Percentiles rank a stretch among this genome's conserved stretches.
Conservation (phyloP, 2,888 invertebrate genomes). For the Trachelus iudaicus region DNA sequence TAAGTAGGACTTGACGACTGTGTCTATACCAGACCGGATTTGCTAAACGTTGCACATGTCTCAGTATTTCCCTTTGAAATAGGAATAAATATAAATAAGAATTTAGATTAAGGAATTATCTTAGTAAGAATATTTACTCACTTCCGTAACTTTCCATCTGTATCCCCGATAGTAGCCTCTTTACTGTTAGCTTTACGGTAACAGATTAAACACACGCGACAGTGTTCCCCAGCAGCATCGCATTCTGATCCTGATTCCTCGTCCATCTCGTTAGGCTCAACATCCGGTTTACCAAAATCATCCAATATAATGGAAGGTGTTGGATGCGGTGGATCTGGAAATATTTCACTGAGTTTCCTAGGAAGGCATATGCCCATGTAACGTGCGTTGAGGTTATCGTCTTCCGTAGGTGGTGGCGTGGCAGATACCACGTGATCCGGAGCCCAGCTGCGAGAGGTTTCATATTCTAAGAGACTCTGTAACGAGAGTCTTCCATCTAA, state of each 20-base stretch:
- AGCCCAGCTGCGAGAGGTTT: conserved; percentile 59
- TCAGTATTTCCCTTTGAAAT: conserved; percentile 68
- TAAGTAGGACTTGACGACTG: conserved; percentile 84
- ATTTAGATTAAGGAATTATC: not conserved
- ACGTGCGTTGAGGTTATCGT: conserved; percentile 69
- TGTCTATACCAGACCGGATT: conserved; percentile 84
- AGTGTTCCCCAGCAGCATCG: conserved; percentile 47
- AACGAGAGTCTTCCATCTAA: conserved; percentile 58
- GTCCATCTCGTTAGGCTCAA: conserved; percentile 41
- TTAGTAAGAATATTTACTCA: conserved; percentile 21
- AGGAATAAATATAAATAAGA: conserved; percentile 3
- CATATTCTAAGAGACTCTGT: conserved; percentile 59
- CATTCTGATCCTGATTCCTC: conserved; percentile 54
- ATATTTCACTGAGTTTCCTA: conserved; percentile 74
- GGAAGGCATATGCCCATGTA: conserved; percentile 84
- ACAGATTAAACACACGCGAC: conserved; percentile 55
- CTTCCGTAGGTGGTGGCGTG: conserved; percentile 53
- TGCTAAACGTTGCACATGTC: conserved; percentile 79
- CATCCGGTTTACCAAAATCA: conserved; percentile 29
- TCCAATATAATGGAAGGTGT: conserved; percentile 28
- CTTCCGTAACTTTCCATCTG: conserved; percentile 51
- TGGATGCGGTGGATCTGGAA: conserved; percentile 67
- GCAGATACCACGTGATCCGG: conserved; percentile 47
- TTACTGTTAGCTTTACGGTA: conserved; percentile 38
- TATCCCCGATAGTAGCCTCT: conserved; percentile 35